Conservation (phyloP, 2,888 invertebrate species). For the Sinopyrophorus schimmeli region DNA sequence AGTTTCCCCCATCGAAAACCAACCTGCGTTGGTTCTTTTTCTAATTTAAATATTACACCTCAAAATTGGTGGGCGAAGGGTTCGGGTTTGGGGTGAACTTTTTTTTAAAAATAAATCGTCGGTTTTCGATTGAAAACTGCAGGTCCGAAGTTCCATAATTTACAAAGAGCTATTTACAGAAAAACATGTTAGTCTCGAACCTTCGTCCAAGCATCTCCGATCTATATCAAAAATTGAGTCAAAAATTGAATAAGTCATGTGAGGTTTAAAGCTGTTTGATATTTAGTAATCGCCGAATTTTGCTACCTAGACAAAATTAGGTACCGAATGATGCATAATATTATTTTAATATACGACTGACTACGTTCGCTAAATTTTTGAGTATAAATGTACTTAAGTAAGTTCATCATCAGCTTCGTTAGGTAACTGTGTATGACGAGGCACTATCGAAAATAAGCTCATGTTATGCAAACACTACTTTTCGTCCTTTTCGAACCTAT, state of each 20-base stretch:
- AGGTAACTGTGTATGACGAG: conserved; percentile 55
- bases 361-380: conserved; percentile 20
- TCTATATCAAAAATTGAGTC: conserved; percentile 15
- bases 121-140: too few relatives aligned
- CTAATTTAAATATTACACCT: too few relatives aligned
- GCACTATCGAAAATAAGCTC: conserved; percentile 69
- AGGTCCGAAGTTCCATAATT: too few relatives aligned
- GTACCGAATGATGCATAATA: conserved; percentile 8
- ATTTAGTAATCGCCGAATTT: conserved; percentile 17
- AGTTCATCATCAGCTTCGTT: conserved; percentile 27
- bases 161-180: too few relatives aligned
- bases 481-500: conserved; percentile 49
- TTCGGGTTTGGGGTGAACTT: too few relatives aligned
- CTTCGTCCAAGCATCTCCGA: conserved; percentile 5
- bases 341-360: neutral
- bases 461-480: conserved; percentile 59
- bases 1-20: too few relatives aligned
- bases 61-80: too few relatives aligned
- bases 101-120: too few relatives aligned
- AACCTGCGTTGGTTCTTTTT: too few relatives aligned
- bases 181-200: too few relatives aligned
- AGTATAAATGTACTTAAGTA: conserved; percentile 22
- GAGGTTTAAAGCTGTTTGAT: conserved; percentile 10
- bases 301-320: conserved; percentile 13
- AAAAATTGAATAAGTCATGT: too few relatives aligned